Evolutionary conservation across 2,797 vertebrate genomes (phyloP), one percentile per base, ranked within the genome.

Genomic region (Poecilia picta): DNA sequence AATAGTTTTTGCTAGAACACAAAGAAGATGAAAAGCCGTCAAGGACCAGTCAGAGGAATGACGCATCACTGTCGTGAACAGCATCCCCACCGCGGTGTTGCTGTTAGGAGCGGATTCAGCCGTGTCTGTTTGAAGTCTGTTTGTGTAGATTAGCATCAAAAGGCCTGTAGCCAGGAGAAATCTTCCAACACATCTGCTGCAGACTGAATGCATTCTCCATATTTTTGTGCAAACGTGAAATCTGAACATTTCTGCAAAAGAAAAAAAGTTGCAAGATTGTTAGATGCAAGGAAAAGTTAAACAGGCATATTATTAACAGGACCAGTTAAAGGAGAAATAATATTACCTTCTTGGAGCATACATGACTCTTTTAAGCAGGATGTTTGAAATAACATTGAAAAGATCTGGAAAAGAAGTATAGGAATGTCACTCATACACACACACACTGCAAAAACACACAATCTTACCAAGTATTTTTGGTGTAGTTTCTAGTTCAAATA

Each of bases 61-160:
- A 45, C 74, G 59, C 20, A 73, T 11, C 64, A 20, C 46, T 10
- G 73, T 23, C 31, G 80, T 86, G 39, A 90, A 81, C 77, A 89
- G 59, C 49, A 81, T 72, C 47, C 71, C 47, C 10, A 77, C 31
- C 10, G 80, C 75, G 20, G 76, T 71, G 72, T 72, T 76, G 8
- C n/a, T 66, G 41, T 49, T 57, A 59, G 43, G 64, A 78, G 55
- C 23, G n/a, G 41, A 36, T 16, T 10, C 45, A 28, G 74, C 11
- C 41, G 76, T 64, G 53, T 47, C 47, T n/a, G 64, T 70, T 80
- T 84, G 83, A n/a, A 84, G 66, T 83, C 64, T 79, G 72, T 20
- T 83, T n/a, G 72, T 72, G 79, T 80, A 90, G 62, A 90, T 70
- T 74, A 92, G 70, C 33, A 46, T 18, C 36, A 93, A 64, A 1